phyloP scores from a whole-genome alignment of 2,113 vertebrate species.

The Indicator indicator region DNA sequence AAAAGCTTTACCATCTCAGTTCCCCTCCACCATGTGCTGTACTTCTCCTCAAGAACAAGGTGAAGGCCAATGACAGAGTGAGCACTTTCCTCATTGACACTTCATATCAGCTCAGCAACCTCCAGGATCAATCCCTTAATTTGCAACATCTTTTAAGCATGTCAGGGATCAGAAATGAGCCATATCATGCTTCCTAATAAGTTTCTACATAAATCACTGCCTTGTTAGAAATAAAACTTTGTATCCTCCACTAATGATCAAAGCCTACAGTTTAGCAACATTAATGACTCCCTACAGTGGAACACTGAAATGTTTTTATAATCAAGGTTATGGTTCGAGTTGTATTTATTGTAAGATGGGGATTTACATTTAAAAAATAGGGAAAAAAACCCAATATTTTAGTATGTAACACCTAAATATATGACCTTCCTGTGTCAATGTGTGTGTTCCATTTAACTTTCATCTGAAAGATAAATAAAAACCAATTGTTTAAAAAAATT shows the following conservation, averaged over 20 bases:
- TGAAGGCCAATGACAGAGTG: not conserved
- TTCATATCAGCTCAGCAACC: not conserved
- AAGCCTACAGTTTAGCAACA: slow-evolving; percentile 32
- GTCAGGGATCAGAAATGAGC: slow-evolving; percentile 58
- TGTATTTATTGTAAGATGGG: slow-evolving; percentile 50
- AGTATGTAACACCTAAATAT: slow-evolving; percentile 64
- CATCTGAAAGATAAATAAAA: no score
- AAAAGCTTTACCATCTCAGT: not conserved
- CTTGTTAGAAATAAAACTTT: slow-evolving; percentile 55
- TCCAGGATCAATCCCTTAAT: slow-evolving; percentile 63
- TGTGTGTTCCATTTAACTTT: slow-evolving; percentile 24
- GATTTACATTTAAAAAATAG: not conserved
- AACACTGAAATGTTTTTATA: slow-evolving; percentile 36
- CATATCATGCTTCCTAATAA: slow-evolving; percentile 51
- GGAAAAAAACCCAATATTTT: slow-evolving; percentile 48
- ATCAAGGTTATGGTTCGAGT: slow-evolving; percentile 50
- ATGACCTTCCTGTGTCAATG: slow-evolving; percentile 1
- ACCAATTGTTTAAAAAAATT: no score
- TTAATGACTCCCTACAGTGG: slow-evolving; percentile 24
- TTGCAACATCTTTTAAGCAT: slow-evolving; percentile 49
- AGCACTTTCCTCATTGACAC: slow-evolving; percentile 16
- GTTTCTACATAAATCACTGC: slow-evolving; percentile 59
- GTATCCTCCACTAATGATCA: slow-evolving; percentile 40
- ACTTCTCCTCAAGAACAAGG: not conserved
- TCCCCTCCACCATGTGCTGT: not conserved